Percentiles rank a stretch among this genome's conserved stretches.
phyloP scores from a whole-genome alignment of 1,140 invertebrate species.

The Drosophila guanche region DNA sequence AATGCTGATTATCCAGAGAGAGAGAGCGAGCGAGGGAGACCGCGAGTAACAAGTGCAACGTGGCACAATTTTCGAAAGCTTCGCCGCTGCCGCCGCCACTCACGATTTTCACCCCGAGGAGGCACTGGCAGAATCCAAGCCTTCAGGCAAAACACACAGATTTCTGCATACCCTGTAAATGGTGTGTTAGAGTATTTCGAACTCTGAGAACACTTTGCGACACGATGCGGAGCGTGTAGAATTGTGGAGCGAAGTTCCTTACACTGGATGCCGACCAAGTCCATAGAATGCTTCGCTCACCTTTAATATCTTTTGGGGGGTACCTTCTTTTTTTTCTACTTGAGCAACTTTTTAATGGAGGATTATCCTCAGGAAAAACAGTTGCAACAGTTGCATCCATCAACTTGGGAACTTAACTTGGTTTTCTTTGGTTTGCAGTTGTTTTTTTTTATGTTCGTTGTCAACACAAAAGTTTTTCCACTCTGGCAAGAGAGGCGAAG shows the following conservation, averaged over 20 bases:
- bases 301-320: neutral
- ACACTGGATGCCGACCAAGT: slow-evolving; percentile 1
- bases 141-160: slow-evolving; percentile 56
- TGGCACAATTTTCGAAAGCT: slow-evolving; percentile 73
- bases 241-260: no score
- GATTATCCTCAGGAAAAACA: slow-evolving; percentile 61
- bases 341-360: slow-evolving; percentile 58
- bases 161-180: slow-evolving; percentile 18
- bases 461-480: slow-evolving; percentile 61
- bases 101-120: slow-evolving; percentile 75
- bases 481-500: slow-evolving; percentile 1
- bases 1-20: neutral
- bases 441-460: slow-evolving; percentile 41
- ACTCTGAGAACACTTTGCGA: no score
- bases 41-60: slow-evolving; percentile 71
- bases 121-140: slow-evolving; percentile 28
- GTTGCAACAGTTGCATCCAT: slow-evolving; percentile 71
- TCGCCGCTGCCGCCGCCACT: slow-evolving; percentile 35
- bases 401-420: slow-evolving; percentile 68
- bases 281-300: neutral
- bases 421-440: slow-evolving; percentile 16
- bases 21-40: slow-evolving; percentile 1
- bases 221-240: no score
- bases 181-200: no score
- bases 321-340: slow-evolving; percentile 20